Percentiles rank a stretch among this genome's conserved stretches.
Evolutionary conservation across 2,888 invertebrate genomes (phyloP).

Genomic region (Andrena bicolor): DNA sequence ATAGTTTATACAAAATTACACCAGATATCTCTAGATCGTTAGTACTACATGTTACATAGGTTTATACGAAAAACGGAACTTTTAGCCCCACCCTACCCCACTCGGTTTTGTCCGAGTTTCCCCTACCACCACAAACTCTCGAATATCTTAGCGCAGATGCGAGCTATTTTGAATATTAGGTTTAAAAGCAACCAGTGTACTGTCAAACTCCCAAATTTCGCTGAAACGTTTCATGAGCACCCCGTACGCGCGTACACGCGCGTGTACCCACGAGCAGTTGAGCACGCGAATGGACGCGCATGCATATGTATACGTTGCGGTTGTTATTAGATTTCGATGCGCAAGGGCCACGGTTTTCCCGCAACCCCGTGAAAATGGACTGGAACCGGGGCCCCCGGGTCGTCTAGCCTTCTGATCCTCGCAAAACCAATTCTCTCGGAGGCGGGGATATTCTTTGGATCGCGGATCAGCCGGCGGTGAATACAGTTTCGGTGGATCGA

Average conservation of each 20-base stretch:
- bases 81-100: too few species aligned
- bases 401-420: conserved; percentile 2
- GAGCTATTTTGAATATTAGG: conserved; percentile 17
- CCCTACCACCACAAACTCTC: neutral
- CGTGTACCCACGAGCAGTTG: conserved; percentile 4
- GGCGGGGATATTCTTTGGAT: neutral
- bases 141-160: neutral
- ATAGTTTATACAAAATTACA: too few species aligned
- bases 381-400: neutral
- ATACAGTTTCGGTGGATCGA: neutral
- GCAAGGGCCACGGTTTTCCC: conserved; percentile 41
- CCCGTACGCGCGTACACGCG: conserved; percentile 13
- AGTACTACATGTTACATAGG: too few species aligned
- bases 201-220: neutral
- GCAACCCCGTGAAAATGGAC: conserved; percentile 31
- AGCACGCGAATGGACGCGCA: conserved; percentile 39
- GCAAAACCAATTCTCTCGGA: conserved; percentile 4
- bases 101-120: too few species aligned
- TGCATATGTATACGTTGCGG: conserved; percentile 57
- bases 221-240: conserved; percentile 6
- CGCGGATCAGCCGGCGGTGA: neutral
- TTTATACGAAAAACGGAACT: too few species aligned
- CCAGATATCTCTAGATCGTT: too few species aligned
- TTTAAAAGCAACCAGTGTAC: neutral
- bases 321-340: conserved; percentile 62